Evolutionary conservation across 2,113 vertebrate genomes (phyloP).

Genomic region (Oreotrochilus melanogaster): DNA sequence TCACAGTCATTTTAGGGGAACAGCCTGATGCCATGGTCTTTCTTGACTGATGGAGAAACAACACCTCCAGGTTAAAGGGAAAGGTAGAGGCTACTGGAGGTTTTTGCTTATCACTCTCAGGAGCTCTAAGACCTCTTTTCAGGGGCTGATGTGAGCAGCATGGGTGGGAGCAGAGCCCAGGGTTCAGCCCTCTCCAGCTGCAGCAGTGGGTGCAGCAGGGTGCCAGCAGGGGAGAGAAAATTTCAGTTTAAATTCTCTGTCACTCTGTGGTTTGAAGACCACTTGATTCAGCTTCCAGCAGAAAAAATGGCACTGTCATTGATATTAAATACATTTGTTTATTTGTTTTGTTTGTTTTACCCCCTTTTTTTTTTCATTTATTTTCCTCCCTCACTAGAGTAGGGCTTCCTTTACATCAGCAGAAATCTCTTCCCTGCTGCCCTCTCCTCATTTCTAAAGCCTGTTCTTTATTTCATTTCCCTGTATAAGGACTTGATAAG

Average conservation of each 20-base stretch:
- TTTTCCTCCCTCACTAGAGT: background rate
- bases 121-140: background rate
- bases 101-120: background rate
- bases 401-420: background rate
- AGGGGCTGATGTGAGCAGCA: fast-evolving
- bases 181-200: background rate
- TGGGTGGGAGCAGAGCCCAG: background rate
- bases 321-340: background rate
- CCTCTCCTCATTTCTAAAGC: background rate
- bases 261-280: conserved; percentile 6
- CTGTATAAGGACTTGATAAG: background rate
- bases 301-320: background rate
- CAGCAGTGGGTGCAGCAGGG: background rate
- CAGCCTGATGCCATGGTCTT: background rate
- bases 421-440: background rate
- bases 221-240: background rate
- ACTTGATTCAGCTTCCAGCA: background rate
- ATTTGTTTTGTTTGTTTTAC: background rate
- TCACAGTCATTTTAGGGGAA: background rate
- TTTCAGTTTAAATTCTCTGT: background rate
- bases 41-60: background rate
- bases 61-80: background rate
- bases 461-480: background rate
- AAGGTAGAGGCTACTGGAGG: fast-evolving
- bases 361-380: background rate